Conservation (phyloP, 2,888 invertebrate species). For the Drosophila neonasuta region DNA sequence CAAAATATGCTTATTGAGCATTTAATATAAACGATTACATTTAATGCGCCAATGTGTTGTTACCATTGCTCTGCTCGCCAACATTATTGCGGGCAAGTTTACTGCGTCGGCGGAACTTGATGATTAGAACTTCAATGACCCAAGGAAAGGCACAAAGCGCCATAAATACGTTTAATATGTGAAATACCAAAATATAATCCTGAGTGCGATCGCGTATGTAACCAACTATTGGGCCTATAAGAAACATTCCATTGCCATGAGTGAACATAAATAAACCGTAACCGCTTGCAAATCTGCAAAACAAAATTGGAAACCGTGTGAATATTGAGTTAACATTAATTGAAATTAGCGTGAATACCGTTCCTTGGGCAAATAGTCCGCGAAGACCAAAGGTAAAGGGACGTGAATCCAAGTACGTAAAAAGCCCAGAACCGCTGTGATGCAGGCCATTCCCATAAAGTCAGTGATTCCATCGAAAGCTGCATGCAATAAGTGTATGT, state of each 20-base stretch:
- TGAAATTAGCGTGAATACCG: slow-evolving; percentile 67
- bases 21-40: neutral
- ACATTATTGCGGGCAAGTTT: slow-evolving; percentile 62
- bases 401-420: slow-evolving; percentile 88
- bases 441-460: slow-evolving; percentile 84
- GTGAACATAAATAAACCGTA: slow-evolving; percentile 89
- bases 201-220: slow-evolving; percentile 85
- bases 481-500: slow-evolving; percentile 55
- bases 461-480: slow-evolving; percentile 83
- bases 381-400: slow-evolving; percentile 87
- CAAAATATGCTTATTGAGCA: no score
- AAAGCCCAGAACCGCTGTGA: slow-evolving; percentile 86
- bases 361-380: slow-evolving; percentile 86
- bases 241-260: slow-evolving; percentile 86
- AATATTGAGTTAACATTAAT: neutral
- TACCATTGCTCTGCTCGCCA: slow-evolving; percentile 24
- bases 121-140: slow-evolving; percentile 84
- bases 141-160: slow-evolving; percentile 87
- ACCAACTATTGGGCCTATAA: slow-evolving; percentile 88
- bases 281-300: slow-evolving; percentile 86
- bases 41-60: slow-evolving; percentile 19
- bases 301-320: neutral
- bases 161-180: slow-evolving; percentile 86
- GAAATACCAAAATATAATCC: slow-evolving; percentile 86
- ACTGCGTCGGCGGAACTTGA: slow-evolving; percentile 73